These are phyloP conservation scores for Caenorhabditis panamensis DNA, from an alignment of 2,888 invertebrate species.

Conservation along the genomic window DNA sequence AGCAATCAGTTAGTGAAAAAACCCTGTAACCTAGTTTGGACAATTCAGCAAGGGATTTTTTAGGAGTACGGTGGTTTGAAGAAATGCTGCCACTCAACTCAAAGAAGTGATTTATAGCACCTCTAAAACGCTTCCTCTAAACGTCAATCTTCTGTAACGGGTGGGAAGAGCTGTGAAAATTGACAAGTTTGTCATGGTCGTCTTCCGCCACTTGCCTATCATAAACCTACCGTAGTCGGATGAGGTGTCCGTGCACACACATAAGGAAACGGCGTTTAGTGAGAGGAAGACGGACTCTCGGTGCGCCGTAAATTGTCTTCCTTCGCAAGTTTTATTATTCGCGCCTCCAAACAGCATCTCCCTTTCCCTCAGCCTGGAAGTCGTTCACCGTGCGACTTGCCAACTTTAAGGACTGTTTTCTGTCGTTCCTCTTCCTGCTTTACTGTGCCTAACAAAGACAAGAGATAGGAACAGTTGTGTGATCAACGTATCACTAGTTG, in stretches of 20 bases:
- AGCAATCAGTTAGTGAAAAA: too few species aligned
- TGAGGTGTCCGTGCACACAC: slow-evolving; percentile 60
- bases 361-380: not conserved
- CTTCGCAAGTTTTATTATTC: slow-evolving; percentile 53
- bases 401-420: not conserved
- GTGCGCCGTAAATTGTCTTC: slow-evolving; percentile 61
- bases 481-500: not conserved
- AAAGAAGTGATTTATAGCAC: slow-evolving; percentile 7
- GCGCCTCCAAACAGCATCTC: slow-evolving; percentile 38
- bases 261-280: slow-evolving; percentile 49
- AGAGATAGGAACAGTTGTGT: too few species aligned
- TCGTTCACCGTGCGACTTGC: slow-evolving; percentile 50
- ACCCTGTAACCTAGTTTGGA: too few species aligned
- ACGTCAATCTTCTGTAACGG: slow-evolving; percentile 10
- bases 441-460: too few species aligned
- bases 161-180: slow-evolving; percentile 44
- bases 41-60: not conserved
- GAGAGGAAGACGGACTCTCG: slow-evolving; percentile 43
- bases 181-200: slow-evolving; percentile 55
- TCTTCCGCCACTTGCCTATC: slow-evolving; percentile 26
- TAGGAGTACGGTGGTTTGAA: not conserved
- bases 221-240: slow-evolving; percentile 64
- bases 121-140: slow-evolving; percentile 27
- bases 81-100: not conserved
- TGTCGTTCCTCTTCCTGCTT: not conserved